Percentiles rank a stretch among this genome's conserved stretches.
Conservation (phyloP, 2,113 vertebrate genomes). For the Nibea coibor region DNA sequence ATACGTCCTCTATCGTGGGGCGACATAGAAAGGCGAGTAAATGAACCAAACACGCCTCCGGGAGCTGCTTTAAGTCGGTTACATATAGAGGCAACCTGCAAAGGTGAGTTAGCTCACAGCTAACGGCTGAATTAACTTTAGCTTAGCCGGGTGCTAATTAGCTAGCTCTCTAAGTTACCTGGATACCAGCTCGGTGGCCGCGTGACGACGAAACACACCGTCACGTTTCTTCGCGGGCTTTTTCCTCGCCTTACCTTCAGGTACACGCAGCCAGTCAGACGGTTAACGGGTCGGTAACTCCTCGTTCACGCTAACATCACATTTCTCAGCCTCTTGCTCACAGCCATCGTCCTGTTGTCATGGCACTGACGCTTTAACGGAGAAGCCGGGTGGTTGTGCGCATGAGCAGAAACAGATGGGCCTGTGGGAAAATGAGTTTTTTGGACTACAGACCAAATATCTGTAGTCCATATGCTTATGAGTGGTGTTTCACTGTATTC, state of each 20-base stretch:
- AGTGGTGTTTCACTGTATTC: not conserved
- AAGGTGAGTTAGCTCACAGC: slow-evolving; percentile 7
- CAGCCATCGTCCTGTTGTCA: slow-evolving; percentile 84
- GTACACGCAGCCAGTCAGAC: not conserved
- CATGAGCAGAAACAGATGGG: slow-evolving; percentile 55
- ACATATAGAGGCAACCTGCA: not conserved
- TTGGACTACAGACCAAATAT: not conserved
- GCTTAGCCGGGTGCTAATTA: slow-evolving; percentile 63
- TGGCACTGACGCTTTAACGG: slow-evolving; percentile 77
- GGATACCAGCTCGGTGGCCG: not conserved
- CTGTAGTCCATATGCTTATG: no score
- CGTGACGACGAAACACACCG: no score
- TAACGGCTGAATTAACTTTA: slow-evolving; percentile 62
- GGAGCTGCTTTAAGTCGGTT: not conserved
- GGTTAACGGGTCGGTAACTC: not conserved
- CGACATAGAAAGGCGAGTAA: fast-evolving
- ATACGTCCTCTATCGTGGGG: not conserved
- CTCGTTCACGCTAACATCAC: slow-evolving; percentile 63
- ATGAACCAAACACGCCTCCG: fast-evolving
- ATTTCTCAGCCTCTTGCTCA: slow-evolving; percentile 54
- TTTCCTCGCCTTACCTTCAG: slow-evolving; percentile 45
- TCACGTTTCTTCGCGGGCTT: not conserved
- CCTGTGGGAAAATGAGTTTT: slow-evolving; percentile 58
- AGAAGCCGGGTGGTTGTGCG: slow-evolving; percentile 49
- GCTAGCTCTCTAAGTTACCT: slow-evolving; percentile 52